phyloP scores from a whole-genome alignment of 1,140 invertebrate genomes.

The Euura saliciscinereae region DNA sequence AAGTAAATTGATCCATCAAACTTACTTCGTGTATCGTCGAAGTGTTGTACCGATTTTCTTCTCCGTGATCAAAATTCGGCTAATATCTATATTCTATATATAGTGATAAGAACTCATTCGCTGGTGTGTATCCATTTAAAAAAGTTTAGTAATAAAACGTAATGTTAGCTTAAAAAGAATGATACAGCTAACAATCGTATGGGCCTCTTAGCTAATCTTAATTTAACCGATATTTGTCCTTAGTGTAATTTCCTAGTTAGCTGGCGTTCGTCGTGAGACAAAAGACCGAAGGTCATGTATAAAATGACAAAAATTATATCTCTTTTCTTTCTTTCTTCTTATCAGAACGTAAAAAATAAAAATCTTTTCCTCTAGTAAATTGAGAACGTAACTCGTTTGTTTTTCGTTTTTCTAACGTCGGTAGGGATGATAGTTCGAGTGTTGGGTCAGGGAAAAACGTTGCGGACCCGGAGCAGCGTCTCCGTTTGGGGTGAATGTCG shows the following conservation, averaged over 20 bases:
- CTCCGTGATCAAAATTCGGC: too few species aligned
- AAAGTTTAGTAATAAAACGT: constrained; percentile 33
- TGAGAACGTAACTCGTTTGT: background rate
- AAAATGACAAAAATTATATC: background rate
- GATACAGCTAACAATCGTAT: constrained; percentile 28
- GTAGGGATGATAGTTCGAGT: constrained; percentile 54
- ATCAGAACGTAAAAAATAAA: background rate
- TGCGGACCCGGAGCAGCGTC: constrained; percentile 54
- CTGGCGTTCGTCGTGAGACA: background rate
- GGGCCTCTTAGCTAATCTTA: constrained; percentile 40
- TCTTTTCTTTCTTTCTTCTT: background rate
- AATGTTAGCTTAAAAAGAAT: constrained; percentile 35
- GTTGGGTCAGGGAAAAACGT: constrained; percentile 52
- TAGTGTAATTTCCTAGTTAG: too few species aligned
- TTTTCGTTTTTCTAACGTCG: constrained; percentile 41
- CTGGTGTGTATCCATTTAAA: background rate
- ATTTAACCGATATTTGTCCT: constrained; percentile 17
- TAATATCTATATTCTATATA: too few species aligned
- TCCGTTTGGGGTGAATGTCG: constrained; percentile 47
- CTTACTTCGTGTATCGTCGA: too few species aligned
- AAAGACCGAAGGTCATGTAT: background rate
- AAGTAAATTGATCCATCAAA: too few species aligned
- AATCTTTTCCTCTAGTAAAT: background rate
- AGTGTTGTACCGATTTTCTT: too few species aligned
- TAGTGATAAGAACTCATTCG: too few species aligned